These are phyloP conservation scores for Centropus unirufus DNA, from an alignment of 2,113 vertebrate genomes.

Conservation along the genomic window DNA sequence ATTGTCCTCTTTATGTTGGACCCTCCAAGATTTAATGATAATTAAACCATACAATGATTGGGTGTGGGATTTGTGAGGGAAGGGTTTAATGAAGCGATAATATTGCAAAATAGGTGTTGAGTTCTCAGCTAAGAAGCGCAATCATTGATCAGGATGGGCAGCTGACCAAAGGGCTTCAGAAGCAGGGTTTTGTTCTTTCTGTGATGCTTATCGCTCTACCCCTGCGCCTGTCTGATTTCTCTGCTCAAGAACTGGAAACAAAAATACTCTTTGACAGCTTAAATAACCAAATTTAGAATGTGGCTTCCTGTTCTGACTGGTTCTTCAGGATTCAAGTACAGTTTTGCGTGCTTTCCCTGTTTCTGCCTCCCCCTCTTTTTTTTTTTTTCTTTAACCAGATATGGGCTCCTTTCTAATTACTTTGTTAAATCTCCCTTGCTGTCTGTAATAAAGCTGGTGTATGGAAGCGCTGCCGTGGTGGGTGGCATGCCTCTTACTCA, in stretches of 20 bases:
- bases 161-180: slow-evolving; percentile 36
- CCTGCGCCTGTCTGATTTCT: slow-evolving; percentile 23
- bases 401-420: slow-evolving; percentile 6
- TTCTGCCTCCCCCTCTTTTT: neutral
- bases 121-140: slow-evolving; percentile 7
- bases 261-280: slow-evolving; percentile 64
- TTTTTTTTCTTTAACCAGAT: neutral
- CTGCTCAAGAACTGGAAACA: slow-evolving; percentile 55
- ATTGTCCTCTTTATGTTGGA: neutral
- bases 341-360: slow-evolving; percentile 46
- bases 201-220: slow-evolving; percentile 35
- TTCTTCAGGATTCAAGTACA: slow-evolving; percentile 53
- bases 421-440: neutral
- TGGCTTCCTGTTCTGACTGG: slow-evolving; percentile 66
- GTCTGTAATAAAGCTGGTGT: neutral
- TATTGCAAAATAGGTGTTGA: slow-evolving; percentile 62
- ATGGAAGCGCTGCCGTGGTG: neutral
- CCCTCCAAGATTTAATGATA: slow-evolving; percentile 16
- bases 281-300: slow-evolving; percentile 63
- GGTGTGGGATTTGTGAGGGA: slow-evolving; percentile 4
- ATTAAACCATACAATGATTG: neutral
- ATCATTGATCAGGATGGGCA: slow-evolving; percentile 56
- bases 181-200: slow-evolving; percentile 36
- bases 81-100: slow-evolving; percentile 54
- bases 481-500: slow-evolving; percentile 36